Conservation (phyloP, 2,797 vertebrate genomes). For the Premnoplex brunnescens region DNA sequence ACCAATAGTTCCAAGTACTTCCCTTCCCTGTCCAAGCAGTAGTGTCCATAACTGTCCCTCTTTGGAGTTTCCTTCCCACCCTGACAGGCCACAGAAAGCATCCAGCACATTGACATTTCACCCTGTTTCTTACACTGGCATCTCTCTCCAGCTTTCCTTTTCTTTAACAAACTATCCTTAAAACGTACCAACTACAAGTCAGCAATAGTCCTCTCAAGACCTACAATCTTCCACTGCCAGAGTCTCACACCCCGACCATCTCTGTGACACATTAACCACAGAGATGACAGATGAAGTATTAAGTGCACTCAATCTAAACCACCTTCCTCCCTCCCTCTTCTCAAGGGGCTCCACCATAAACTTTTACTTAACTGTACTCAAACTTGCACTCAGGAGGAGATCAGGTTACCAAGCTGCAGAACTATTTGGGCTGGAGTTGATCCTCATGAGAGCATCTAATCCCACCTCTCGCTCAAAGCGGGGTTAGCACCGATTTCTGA, state of each 20-base stretch:
- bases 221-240: neutral
- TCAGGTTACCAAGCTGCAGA: constrained; percentile 22
- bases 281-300: constrained; percentile 60
- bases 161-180: neutral
- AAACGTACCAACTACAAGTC: neutral
- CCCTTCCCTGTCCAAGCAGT: neutral
- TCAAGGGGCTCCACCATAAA: constrained; percentile 39
- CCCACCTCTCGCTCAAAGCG: neutral
- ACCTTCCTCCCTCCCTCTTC: constrained; percentile 25
- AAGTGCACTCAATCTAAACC: constrained; percentile 56
- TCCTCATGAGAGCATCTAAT: constrained; percentile 27
- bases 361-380: constrained; percentile 49
- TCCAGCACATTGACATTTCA: neutral
- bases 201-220: neutral
- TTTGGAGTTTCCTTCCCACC: neutral
- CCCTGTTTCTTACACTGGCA: neutral
- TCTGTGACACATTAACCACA: constrained; percentile 53
- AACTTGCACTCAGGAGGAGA: neutral
- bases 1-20: neutral
- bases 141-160: neutral
- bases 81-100: neutral
- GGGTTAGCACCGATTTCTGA: constrained; percentile 17
- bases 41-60: neutral
- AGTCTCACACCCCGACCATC: constrained; percentile 29
- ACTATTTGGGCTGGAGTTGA: neutral